A percentile compares a stretch with the other conserved stretches of the same genome.
Conservation (phyloP, 2,113 vertebrate species). For the Grammomys surdaster region DNA sequence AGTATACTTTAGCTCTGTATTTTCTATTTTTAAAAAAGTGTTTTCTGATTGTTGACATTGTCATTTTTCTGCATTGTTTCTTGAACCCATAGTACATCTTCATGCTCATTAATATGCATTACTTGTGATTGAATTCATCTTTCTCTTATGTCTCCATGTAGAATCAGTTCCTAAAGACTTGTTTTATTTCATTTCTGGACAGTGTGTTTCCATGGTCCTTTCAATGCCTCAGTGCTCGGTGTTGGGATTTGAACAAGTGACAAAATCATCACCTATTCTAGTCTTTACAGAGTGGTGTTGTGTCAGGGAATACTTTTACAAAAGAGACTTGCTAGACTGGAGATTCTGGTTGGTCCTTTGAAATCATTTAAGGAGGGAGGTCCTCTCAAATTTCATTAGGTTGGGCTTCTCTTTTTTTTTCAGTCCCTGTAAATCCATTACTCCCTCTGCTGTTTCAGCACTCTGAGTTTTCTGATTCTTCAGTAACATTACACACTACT, state of each 20-base stretch:
- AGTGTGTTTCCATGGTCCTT: neutral
- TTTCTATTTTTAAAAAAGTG: neutral
- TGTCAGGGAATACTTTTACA: neutral
- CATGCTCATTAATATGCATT: neutral
- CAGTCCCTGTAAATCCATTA: neutral
- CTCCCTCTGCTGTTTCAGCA: constrained; percentile 4
- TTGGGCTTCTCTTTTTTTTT: neutral
- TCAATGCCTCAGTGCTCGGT: neutral
- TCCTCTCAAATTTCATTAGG: neutral
- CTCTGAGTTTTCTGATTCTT: neutral
- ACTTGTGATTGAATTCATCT: neutral
- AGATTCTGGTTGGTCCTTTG: neutral
- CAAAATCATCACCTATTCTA: neutral
- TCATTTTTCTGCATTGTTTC: neutral
- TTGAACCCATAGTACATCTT: neutral
- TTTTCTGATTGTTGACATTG: neutral
- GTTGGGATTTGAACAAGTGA: neutral
- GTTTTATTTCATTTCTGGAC: neutral
- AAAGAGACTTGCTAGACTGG: neutral
- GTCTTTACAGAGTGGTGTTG: neutral
- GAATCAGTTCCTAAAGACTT: neutral
- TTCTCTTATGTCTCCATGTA: neutral
- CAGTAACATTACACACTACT: neutral
- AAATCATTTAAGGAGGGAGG: neutral
- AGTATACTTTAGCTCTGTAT: neutral